These are phyloP conservation scores for Brenthis ino DNA, from an alignment of 2,888 invertebrate species.

Conservation along the genomic window DNA sequence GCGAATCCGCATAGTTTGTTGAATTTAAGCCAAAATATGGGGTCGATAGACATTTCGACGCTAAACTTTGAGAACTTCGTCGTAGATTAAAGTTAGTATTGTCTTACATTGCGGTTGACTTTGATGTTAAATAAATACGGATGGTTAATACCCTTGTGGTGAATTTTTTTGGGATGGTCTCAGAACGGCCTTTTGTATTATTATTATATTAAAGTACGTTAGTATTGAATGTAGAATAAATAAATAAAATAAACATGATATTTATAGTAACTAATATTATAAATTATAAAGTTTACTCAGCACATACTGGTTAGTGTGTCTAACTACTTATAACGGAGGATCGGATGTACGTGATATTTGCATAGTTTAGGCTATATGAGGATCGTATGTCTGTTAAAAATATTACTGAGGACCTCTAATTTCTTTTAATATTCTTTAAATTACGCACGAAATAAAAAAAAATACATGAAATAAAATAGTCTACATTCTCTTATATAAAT, in stretches of 20 bases:
- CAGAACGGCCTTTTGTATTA: neutral
- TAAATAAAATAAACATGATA: neutral
- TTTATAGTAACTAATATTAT: too few species aligned
- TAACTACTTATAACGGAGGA: too few species aligned
- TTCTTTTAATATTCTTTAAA: too few species aligned
- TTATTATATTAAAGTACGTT: neutral
- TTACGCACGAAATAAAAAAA: too few species aligned
- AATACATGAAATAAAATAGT: too few species aligned
- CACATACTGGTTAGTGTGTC: too few species aligned
- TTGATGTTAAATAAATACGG: conserved; percentile 35
- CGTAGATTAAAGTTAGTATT: conserved; percentile 59
- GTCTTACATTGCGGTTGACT: conserved; percentile 35
- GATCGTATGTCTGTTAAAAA: too few species aligned
- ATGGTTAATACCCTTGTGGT: conserved; percentile 1
- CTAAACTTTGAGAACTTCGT: conserved; percentile 50
- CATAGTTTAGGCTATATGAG: too few species aligned
- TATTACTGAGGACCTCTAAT: too few species aligned
- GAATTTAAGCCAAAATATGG: conserved; percentile 66
- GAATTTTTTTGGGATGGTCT: neutral
- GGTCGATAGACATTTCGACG: conserved; percentile 44
- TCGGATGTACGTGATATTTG: too few species aligned
- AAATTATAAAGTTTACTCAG: too few species aligned
- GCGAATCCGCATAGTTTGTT: conserved; percentile 45
- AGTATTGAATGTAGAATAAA: neutral
- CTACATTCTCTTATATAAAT: too few species aligned